phyloP scores from a whole-genome alignment of 2,888 invertebrate genomes.

The Drosophila vallismaia region DNA sequence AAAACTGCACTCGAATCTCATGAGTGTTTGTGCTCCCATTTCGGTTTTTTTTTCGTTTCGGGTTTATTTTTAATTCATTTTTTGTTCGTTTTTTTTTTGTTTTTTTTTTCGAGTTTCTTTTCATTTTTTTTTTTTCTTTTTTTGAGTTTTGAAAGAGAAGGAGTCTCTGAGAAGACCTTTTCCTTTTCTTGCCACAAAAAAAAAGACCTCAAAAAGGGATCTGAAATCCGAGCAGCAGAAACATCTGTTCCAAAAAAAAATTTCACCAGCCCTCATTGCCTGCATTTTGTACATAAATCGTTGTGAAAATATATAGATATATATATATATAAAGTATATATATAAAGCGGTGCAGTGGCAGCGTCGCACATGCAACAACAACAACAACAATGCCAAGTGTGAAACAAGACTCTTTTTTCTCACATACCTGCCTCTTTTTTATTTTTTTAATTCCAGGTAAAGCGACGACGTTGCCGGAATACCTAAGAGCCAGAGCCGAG shows the following conservation, averaged over 20 bases:
- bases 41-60: not conserved
- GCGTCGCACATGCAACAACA: conserved; percentile 53
- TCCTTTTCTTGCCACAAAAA: conserved; percentile 48
- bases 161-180: conserved; percentile 41
- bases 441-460: conserved; percentile 75
- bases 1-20: conserved; percentile 42
- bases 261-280: conserved; percentile 66
- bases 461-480: conserved; percentile 65
- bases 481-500: conserved; percentile 67
- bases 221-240: conserved; percentile 68
- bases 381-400: conserved; percentile 72
- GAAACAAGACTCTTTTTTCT: conserved; percentile 77
- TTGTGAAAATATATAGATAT: conserved; percentile 5
- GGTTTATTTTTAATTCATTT: not conserved
- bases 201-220: conserved; percentile 48
- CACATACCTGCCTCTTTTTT: conserved; percentile 74
- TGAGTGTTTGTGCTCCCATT: conserved; percentile 34
- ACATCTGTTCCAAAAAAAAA: conserved; percentile 70
- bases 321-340: conserved; percentile 25
- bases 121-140: not conserved
- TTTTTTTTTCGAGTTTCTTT: not conserved
- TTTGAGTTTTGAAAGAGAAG: conserved; percentile 9
- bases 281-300: too few species aligned
- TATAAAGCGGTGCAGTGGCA: not conserved
- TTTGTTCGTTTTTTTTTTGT: not conserved